Conservation (phyloP, 2,113 vertebrate genomes). For the Coregonus clupeaformis region DNA sequence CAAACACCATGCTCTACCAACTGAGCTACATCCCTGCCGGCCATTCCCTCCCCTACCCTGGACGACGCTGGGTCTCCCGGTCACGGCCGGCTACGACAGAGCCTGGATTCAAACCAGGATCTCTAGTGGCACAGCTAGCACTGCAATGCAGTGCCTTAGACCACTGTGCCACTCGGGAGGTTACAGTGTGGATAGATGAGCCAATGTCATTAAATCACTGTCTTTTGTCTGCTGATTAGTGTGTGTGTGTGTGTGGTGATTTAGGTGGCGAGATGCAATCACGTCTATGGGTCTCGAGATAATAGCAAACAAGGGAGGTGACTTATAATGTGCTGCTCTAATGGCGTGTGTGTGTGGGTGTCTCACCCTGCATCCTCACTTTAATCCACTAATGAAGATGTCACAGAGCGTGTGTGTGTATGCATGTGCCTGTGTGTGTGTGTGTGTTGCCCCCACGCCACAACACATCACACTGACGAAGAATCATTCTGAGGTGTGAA, state of each 20-base stretch:
- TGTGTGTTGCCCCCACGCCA: slow-evolving; percentile 6
- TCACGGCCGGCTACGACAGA: too few relatives aligned
- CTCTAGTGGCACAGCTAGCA: too few relatives aligned
- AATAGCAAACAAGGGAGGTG: slow-evolving; percentile 52
- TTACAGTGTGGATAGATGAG: slow-evolving; percentile 40
- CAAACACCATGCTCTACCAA: too few relatives aligned
- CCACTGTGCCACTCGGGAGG: too few relatives aligned
- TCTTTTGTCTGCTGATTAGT: slow-evolving; percentile 26
- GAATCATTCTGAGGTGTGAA: slow-evolving; percentile 41
- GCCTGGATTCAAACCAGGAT: too few relatives aligned
- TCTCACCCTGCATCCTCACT: slow-evolving; percentile 8
- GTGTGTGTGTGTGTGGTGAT: slow-evolving; percentile 35
- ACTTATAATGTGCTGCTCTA: slow-evolving; percentile 24
- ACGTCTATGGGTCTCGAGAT: slow-evolving; percentile 27
- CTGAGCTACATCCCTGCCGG: too few relatives aligned
- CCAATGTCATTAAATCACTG: slow-evolving; percentile 49
- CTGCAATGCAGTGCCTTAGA: too few relatives aligned
- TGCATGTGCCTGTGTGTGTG: not conserved
- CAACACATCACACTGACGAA: slow-evolving; percentile 45
- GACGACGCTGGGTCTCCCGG: too few relatives aligned
- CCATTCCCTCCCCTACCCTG: too few relatives aligned
- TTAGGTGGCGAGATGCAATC: slow-evolving; percentile 55
- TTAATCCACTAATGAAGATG: slow-evolving; percentile 42
- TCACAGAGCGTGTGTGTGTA: not conserved
- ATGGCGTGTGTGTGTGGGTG: slow-evolving; percentile 16